A percentile compares a stretch with the other conserved stretches of the same genome.
phyloP scores from a whole-genome alignment of 2,888 invertebrate species.

The Rotaria magnacalcarata region DNA sequence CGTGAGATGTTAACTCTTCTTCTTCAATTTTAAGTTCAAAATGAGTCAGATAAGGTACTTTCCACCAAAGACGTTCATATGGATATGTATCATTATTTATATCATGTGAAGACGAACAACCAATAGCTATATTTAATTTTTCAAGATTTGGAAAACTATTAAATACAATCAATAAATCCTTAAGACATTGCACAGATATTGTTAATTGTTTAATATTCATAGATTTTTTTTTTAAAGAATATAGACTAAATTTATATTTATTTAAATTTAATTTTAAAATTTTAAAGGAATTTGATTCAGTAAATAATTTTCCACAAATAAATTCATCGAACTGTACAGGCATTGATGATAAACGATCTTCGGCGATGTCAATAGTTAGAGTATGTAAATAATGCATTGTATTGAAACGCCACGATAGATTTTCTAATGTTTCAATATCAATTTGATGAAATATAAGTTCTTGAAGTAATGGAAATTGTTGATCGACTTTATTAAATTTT shows the following conservation, averaged over 20 bases:
- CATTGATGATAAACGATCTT: neutral
- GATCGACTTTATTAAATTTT: neutral
- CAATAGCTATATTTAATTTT: neutral
- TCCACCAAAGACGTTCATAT: neutral
- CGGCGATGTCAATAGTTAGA: neutral
- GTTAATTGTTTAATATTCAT: neutral
- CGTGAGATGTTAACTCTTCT: neutral
- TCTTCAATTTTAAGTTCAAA: neutral
- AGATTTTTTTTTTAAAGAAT: neutral
- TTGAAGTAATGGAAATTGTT: neutral
- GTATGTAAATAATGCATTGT: neutral
- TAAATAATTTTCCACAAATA: neutral
- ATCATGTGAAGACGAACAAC: neutral
- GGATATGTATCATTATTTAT: neutral
- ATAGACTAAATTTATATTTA: neutral
- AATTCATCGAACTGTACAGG: neutral
- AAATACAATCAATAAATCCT: neutral
- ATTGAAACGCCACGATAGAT: neutral
- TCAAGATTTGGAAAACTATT: neutral
- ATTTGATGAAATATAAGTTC: neutral
- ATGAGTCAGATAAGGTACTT: neutral
- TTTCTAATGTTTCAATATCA: slow-evolving; percentile 8
- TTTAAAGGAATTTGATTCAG: neutral
- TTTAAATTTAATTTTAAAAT: neutral
- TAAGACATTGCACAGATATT: neutral